These are phyloP conservation scores for Tortrix viridana DNA, from an alignment of 2,888 invertebrate genomes.

Conservation along the genomic window DNA sequence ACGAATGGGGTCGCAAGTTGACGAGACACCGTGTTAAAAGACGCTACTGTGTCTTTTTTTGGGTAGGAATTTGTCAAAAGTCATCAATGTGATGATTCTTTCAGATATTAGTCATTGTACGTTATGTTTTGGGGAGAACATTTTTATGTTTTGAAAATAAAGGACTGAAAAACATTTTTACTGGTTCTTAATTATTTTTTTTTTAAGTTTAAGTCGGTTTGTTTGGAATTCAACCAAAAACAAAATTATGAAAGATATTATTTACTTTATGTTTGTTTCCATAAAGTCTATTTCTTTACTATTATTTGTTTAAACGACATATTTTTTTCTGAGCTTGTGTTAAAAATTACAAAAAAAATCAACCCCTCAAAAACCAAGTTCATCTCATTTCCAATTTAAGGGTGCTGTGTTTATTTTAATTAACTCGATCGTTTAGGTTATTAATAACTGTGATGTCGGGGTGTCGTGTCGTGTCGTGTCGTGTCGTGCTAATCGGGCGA, in stretches of 20 bases:
- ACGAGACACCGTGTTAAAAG: slow-evolving; percentile 12
- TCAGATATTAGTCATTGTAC: background rate
- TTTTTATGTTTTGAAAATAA: no score
- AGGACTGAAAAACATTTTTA: no score
- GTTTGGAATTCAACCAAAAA: no score
- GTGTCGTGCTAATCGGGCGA: slow-evolving; percentile 39
- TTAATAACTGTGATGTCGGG: slow-evolving; percentile 37
- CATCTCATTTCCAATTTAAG: slow-evolving; percentile 21
- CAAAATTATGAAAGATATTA: no score
- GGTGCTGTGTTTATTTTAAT: slow-evolving; percentile 38
- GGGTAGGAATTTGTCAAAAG: slow-evolving; percentile 7
- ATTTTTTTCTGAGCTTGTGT: no score
- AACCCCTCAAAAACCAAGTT: slow-evolving; percentile 9
- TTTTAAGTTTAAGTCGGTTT: no score
- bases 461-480: slow-evolving; percentile 29
- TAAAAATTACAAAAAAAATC: background rate
- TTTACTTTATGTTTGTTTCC: no score
- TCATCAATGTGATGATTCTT: slow-evolving; percentile 3
- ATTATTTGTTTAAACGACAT: no score
- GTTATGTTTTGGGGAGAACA: no score
- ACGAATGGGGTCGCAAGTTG: slow-evolving; percentile 24
- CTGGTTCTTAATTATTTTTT: no score
- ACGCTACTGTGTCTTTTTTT: slow-evolving; percentile 34
- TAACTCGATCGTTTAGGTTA: slow-evolving; percentile 36
- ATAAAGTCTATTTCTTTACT: no score